Base-by-base conservation (phyloP, 2,113 vertebrate genomes). In the Talpa occidentalis region DNA sequence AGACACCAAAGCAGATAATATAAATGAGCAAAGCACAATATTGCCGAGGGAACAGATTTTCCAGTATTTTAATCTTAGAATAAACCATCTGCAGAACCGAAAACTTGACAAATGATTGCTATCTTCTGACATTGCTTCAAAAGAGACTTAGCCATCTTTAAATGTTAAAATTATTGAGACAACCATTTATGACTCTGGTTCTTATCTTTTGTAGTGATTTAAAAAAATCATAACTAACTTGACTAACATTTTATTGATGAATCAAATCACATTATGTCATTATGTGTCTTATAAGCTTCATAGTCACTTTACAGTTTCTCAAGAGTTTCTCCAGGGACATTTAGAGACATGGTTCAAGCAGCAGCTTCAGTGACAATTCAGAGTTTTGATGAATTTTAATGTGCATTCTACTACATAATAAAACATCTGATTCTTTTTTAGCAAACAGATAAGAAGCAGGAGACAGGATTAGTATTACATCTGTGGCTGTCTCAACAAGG, bases 361-460 rank as follows among this genome's bases (percentile, higher is more conserved):
- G 66, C 91, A 93, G 16, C 19, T 54, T 85, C 49, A 74, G 72
- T 88, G 47, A 83, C 81, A 84, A 40, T 91, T 79, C 47, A 70
- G 40, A 93, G 60, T 35, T 52, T 60, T 76, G 44, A 87, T 80
- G 72, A 94, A 95, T 83, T 94, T 85, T 87, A 93, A 88, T 90
- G 47, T 79, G 35, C 49, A 73, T 84, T 88, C 80, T 59, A 44
- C 52, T 60, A 54, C 56, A 64, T 88, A 92, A 83, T 64, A 94
- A 90, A 96, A 72, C 35, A 90, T 60, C 74, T 93, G n/a, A 93
- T 79, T 90, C 72, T 95, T 96, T 85, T 94, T 96, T 42, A 90
- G 85, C 67, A 93, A 91, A 74, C 54, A 94, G 83, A 81, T 88
- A 89, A 88, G 67, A 62, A 54, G 17, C 19, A 82, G 81, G 76